These are phyloP conservation scores for Ciconia stormi DNA, from an alignment of 2,113 vertebrate species.

Conservation along the genomic window DNA sequence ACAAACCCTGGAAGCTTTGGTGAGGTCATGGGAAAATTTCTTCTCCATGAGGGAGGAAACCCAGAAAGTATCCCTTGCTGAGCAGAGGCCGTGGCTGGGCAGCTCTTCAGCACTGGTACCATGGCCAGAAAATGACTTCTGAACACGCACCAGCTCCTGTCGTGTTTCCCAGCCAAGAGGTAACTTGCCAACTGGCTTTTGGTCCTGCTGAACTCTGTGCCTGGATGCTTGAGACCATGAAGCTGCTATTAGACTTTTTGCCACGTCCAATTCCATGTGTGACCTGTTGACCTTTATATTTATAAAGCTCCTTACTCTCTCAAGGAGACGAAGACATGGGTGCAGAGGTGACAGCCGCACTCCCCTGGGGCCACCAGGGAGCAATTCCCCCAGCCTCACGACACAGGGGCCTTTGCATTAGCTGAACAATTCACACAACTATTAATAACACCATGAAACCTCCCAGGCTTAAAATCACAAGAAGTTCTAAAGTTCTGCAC, in stretches of 20 bases:
- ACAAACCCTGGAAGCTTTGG: neutral
- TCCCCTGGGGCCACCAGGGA: neutral
- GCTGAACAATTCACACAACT: neutral
- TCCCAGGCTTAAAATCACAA: neutral
- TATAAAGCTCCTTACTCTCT: neutral
- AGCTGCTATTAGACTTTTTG: neutral
- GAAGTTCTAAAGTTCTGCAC: neutral
- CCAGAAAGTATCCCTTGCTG: neutral
- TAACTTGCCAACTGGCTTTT: neutral
- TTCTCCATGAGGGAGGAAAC: neutral
- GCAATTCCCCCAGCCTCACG: neutral
- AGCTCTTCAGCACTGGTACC: neutral
- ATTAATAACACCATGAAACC: neutral
- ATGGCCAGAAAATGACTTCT: neutral
- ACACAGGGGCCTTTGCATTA: neutral
- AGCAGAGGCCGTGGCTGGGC: neutral
- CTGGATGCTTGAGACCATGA: neutral
- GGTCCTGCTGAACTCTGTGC: neutral
- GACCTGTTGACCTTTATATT: neutral
- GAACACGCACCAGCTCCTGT: accelerated
- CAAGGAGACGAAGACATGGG: neutral
- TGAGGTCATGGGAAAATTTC: neutral
- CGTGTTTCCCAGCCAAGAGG: neutral
- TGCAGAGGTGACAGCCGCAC: neutral
- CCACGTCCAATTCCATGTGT: neutral